Conservation (phyloP, 92 coral and sea anemone species). For the Muricea muricata region DNA sequence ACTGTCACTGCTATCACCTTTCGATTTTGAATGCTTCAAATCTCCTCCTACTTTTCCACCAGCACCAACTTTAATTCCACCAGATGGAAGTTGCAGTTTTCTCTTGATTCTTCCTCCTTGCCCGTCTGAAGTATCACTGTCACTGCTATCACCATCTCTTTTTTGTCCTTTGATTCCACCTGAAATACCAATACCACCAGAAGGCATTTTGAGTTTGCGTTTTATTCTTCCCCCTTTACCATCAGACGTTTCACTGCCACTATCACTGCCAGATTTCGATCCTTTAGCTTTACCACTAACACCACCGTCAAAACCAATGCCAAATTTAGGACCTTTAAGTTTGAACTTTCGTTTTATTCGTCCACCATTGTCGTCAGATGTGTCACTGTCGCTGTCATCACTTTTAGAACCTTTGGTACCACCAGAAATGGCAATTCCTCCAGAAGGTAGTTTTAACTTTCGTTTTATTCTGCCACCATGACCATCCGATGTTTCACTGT, state of each 20-base stretch:
- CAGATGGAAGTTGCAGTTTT: conserved; percentile 18
- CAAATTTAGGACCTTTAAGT: background rate
- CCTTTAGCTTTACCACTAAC: background rate
- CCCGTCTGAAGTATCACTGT: conserved; percentile 28
- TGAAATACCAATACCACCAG: conserved; percentile 16
- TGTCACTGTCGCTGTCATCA: conserved; percentile 9
- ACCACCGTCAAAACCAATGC: background rate
- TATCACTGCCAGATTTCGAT: background rate
- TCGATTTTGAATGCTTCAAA: background rate
- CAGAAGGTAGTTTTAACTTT: background rate
- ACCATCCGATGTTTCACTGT: conserved; percentile 28
- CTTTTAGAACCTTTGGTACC: background rate
- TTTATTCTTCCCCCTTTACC: conserved; percentile 38
- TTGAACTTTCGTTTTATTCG: conserved; percentile 23
- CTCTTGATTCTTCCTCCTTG: conserved; percentile 32
- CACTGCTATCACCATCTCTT: conserved; percentile 12
- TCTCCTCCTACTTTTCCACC: background rate
- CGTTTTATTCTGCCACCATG: conserved; percentile 22
- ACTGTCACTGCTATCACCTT: background rate
- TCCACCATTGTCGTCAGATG: conserved; percentile 36
- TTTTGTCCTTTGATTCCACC: conserved; percentile 7
- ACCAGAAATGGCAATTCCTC: background rate
- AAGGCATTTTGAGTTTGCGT: conserved; percentile 36
- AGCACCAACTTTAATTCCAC: background rate
- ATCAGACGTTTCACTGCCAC: conserved; percentile 36